Evolutionary conservation across 37 sponge, comb jelly and placozoan genomes (phyloP), one percentile per base, ranked within the genome.

Genomic region (Ianthella basta): DNA sequence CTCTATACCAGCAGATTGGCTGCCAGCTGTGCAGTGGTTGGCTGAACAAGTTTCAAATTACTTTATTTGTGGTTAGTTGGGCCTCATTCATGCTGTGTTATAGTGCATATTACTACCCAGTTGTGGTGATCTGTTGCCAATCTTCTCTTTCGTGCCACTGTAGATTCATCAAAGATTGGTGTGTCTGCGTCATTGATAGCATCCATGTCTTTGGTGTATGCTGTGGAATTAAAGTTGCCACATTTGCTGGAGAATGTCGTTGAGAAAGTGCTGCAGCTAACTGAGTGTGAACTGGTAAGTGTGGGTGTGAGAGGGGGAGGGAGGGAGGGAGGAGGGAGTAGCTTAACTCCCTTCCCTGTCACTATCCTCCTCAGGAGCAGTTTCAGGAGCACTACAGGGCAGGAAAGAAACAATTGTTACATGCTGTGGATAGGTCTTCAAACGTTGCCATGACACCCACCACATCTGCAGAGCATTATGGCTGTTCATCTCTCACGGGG

Each of bases 81-180:
- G 10, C 1, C 70, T 34, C 70, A 69, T 35, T 32, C 34, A 18
- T 69, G 1, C 70, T 15, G 15, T 69, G 1, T 13, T 2, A 30
- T 69, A 12, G 12, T n/a, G 70, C 1, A 18, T 69, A 35, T 69
- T 69, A 18, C 6, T 30, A 33, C 27, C 12, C 3, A 34, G 33
- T 25, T n/a, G n/a, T n/a, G n/a, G n/a, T n/a, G n/a, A 27, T 5
- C n/a, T 25, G 27, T 29, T 25, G n/a, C 10, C 4, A 23, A 4
- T 29, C 10, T 4, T 61, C 25, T 61, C 2, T 10, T 23, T 25
- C 14, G n/a, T n/a, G n/a, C 63, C 27, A 34, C 70, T 32, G 34
- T 33, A 69, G 70, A 69, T 30, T 69, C 70, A 4, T 69, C 70
- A 1, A 69, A 69, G 27, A 32, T 69, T n/a, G 70, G 70, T 35